These are phyloP conservation scores for Adelosebastes latens DNA, from an alignment of 2,797 vertebrate species.

Conservation along the genomic window DNA sequence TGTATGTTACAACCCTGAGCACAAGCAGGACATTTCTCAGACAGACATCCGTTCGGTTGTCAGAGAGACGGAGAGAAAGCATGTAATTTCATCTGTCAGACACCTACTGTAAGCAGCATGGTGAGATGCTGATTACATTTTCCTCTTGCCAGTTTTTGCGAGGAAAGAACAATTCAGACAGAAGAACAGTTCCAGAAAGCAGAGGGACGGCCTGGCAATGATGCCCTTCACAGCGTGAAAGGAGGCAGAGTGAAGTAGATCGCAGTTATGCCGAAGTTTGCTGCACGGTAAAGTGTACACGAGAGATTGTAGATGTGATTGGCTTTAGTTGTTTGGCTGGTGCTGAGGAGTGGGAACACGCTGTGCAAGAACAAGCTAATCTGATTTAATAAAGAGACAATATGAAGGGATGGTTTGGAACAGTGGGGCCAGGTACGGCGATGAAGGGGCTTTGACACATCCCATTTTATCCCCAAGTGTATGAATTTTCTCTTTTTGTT, in stretches of 20 bases:
- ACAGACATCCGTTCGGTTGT: slow-evolving; percentile 11
- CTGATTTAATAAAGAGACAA: slow-evolving; percentile 63
- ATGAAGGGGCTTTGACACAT: neutral
- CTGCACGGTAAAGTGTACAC: neutral
- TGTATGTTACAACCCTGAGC: neutral
- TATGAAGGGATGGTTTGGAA: slow-evolving; percentile 44
- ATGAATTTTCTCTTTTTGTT: neutral
- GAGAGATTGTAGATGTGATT: slow-evolving; percentile 32
- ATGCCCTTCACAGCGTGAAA: neutral
- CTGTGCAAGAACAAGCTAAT: slow-evolving; percentile 59
- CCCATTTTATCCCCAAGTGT: neutral
- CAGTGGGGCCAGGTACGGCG: slow-evolving; percentile 10
- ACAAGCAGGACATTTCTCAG: neutral
- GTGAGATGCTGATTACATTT: slow-evolving; percentile 53
- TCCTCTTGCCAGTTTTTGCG: neutral
- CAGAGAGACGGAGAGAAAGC: slow-evolving; percentile 18
- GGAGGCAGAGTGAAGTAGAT: neutral
- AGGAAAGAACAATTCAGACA: slow-evolving; percentile 21
- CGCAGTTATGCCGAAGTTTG: neutral
- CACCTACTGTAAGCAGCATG: slow-evolving; percentile 33
- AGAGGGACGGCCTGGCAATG: neutral
- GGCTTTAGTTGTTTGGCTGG: slow-evolving; percentile 25
- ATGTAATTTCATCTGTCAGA: slow-evolving; percentile 42
- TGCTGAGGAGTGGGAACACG: slow-evolving; percentile 46
- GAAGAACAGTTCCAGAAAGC: slow-evolving; percentile 1